Base-by-base conservation (phyloP, 2,888 invertebrate genomes). In the Arge pagana region DNA sequence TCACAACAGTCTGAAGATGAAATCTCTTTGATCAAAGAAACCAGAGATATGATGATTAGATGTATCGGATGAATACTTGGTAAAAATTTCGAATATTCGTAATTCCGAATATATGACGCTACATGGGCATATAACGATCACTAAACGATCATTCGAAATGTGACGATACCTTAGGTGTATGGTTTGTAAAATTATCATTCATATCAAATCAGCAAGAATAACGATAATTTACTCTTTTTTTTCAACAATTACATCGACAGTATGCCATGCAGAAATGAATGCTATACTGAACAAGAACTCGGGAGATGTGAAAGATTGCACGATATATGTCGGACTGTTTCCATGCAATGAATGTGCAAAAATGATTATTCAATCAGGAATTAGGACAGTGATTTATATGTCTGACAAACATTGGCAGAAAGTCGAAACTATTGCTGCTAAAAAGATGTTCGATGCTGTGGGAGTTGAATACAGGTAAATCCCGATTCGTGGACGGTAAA, bases 321-420 rank as follows among this genome's bases (percentile, higher is more conserved):
- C 84, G 0, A 85, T 99, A 0, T 99, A 94, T 71, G 92, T 95
- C 0, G 89, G 88, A 0, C 77, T 96, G 13, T 98, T 97, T 75
- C 98, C 98, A 0, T 99, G 98, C 76, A 96, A 97, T 71, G 96
- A 97, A 76, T 99, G 98, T 79, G 93, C 97, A 0, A 99, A 99
- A 77, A 80, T 96, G 24, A 93, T 99, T 24, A 94, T 98, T 62
- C 98, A 99, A 71, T 87, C 94, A 1, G 92, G 96, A 0, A 93
- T 97, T 24, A 84, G 77, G 42, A 84, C 87, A 68, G 83, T 94
- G 2, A 76, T 88, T 8, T 96, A 90, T 71, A 79, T 93, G 68
- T 90, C 90, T 0, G 92, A 96, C 73, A 93, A 94, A 70, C 84
- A 93, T 74, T 79, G 81, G 0, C 76, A 86, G 3, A 90, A 89